Evolutionary conservation across 2,797 vertebrate genomes (phyloP), one percentile per base, ranked within the genome.

Genomic region (Tapirus indicus): DNA sequence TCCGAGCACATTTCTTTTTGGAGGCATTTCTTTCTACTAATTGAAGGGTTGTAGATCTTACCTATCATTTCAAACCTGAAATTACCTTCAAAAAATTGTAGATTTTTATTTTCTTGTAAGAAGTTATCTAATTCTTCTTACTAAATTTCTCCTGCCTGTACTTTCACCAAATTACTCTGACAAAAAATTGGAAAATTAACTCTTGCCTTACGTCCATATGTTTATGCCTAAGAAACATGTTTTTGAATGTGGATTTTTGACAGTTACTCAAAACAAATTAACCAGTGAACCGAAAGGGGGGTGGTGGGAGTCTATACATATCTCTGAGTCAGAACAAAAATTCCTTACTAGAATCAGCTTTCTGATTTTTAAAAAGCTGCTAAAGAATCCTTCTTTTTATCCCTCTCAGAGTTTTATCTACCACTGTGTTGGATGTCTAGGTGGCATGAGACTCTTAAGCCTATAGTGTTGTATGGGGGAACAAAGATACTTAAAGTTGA

Each of bases 81-180:
- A 69, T 72, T 80, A 52, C 52, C 72, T 90, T 93, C 25, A 80
- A 95, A 32, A 41, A 68, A 56, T 29, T 90, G 16, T 16, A 72
- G 32, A 68, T 66, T 60, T 92, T 87, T 72, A 62, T 83, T 93
- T 95, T 84, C 11, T n/a, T 94, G 71, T 54, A 47, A 71, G 86
- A 74, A 74, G 1, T 56, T 77, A 10, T 44, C 25, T 72, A 21
- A 49, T 49, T 83, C 10, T 49, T 91, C 58, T 69, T 32, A 64
- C 8, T 79, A 80, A 72, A 35, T 78, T 68, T 94, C 32, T 86
- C 29, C 29, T 38, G 4, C 10, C 38, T 58, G 5, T 25, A 17
- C 16, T 68, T 11, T 96, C 18, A 84, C 8, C 23, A 88, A 78
- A 95, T 78, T 38, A 44, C 2, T 80, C 9, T 58, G 85, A 78